Conservation (phyloP, 2,888 invertebrate species). For the Eristalis intricaria region DNA sequence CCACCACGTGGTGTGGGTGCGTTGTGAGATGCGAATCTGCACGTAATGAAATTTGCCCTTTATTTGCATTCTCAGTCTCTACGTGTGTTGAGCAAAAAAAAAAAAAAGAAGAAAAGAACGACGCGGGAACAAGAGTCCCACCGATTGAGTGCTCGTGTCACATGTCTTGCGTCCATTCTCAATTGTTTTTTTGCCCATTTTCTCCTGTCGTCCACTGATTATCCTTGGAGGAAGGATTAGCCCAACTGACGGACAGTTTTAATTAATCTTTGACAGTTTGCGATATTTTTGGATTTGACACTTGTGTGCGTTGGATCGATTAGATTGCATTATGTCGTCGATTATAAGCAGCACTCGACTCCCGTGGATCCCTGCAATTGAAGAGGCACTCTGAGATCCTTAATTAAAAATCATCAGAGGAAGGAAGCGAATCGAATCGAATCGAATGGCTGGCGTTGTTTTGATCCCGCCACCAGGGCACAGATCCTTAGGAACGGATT, state of each 20-base stretch:
- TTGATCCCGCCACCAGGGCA: constrained; percentile 44
- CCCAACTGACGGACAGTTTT: constrained; percentile 56
- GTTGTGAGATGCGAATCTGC: constrained; percentile 16
- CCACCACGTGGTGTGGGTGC: neutral
- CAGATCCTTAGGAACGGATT: constrained; percentile 58
- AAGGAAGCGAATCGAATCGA: too few relatives aligned
- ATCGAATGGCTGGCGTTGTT: constrained; percentile 1
- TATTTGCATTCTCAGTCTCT: constrained; percentile 22
- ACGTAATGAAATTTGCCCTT: constrained; percentile 36
- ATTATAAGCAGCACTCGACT: neutral
- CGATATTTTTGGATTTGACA: constrained; percentile 58
- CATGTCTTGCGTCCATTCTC: constrained; percentile 7
- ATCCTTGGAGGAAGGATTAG: constrained; percentile 10
- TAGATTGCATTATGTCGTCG: constrained; percentile 14
- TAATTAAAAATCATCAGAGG: constrained; percentile 42
- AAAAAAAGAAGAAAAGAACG: too few relatives aligned
- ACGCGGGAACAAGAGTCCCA: too few relatives aligned
- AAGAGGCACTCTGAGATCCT: constrained; percentile 19
- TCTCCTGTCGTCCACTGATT: neutral
- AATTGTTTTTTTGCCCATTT: neutral
- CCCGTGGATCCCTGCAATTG: constrained; percentile 21
- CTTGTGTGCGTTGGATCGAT: constrained; percentile 29
- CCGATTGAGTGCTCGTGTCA: neutral
- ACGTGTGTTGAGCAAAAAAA: too few relatives aligned
- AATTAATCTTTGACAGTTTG: constrained; percentile 60